These are phyloP conservation scores for Lophotis ruficrista DNA, from an alignment of 2,113 vertebrate species.

Conservation along the genomic window DNA sequence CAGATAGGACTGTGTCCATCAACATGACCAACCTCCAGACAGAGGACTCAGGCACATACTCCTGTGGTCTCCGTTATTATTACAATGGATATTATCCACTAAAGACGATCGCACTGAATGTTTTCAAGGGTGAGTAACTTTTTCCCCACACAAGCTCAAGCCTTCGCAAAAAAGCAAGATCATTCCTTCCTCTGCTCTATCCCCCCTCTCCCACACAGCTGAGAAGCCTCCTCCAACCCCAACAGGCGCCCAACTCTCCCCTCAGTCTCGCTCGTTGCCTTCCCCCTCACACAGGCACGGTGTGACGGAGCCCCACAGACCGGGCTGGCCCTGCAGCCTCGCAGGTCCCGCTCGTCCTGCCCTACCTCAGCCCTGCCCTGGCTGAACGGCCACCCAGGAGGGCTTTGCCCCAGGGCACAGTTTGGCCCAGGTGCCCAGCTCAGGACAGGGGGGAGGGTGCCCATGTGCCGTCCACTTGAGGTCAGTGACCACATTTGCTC, in stretches of 20 bases:
- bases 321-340: background rate
- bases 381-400: fast-evolving
- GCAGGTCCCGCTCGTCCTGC: background rate
- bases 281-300: fast-evolving
- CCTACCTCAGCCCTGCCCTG: background rate
- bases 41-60: constrained; percentile 61
- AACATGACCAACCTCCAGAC: constrained; percentile 37
- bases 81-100: fast-evolving
- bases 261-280: fast-evolving
- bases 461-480: fast-evolving
- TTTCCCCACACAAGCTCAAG: background rate
- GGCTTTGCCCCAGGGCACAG: background rate
- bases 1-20: background rate
- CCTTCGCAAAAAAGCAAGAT: background rate
- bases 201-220: background rate
- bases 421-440: background rate
- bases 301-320: background rate
- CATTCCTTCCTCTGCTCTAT: background rate
- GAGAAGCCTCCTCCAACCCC: fast-evolving
- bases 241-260: background rate
- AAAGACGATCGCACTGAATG: constrained; percentile 9
- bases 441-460: fast-evolving
- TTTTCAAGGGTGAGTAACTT: constrained; percentile 68
- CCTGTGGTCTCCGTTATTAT: background rate
- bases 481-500: background rate